Evolutionary conservation across 2,888 invertebrate genomes (phyloP).

Genomic region (Endotricha flammealis): DNA sequence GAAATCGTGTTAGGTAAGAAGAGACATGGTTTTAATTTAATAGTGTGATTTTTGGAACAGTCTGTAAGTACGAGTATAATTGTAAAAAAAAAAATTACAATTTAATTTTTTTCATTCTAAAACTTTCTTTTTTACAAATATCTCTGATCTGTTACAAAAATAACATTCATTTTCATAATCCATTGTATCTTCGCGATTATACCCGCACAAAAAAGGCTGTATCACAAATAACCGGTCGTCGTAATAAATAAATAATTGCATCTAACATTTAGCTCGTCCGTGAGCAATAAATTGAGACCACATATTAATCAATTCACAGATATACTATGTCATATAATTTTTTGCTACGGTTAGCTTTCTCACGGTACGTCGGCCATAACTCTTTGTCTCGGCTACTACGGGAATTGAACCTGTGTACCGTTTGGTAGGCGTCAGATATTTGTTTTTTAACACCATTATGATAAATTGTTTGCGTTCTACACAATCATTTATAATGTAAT

Average conservation of each 20-base stretch:
- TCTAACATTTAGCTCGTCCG: not conserved
- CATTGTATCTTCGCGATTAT: too few species aligned
- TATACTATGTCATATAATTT: conserved; percentile 3
- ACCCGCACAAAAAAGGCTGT: too few species aligned
- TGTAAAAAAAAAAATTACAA: too few species aligned
- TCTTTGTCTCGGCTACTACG: conserved; percentile 1
- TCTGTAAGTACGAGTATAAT: too few species aligned
- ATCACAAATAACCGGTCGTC: too few species aligned
- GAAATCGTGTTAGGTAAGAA: too few species aligned
- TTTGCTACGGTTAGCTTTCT: conserved; percentile 2
- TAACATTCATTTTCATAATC: too few species aligned
- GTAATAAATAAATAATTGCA: not conserved
- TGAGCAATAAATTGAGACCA: conserved; percentile 2
- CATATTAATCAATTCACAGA: conserved; percentile 1
- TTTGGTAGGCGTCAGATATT: not conserved
- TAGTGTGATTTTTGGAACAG: too few species aligned
- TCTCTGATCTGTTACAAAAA: too few species aligned
- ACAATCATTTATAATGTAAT: not conserved
- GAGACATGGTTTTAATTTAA: too few species aligned
- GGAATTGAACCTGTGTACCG: conserved; percentile 1
- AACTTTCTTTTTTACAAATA: too few species aligned
- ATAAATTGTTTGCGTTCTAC: not conserved
- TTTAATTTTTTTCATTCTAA: too few species aligned
- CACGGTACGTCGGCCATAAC: conserved; percentile 2
- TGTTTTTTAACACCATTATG: not conserved